A percentile compares a stretch with the other conserved stretches of the same genome.
These are phyloP conservation scores for Hydrolagus affinis DNA, from an alignment of 2,113 vertebrate species.

Conservation along the genomic window DNA sequence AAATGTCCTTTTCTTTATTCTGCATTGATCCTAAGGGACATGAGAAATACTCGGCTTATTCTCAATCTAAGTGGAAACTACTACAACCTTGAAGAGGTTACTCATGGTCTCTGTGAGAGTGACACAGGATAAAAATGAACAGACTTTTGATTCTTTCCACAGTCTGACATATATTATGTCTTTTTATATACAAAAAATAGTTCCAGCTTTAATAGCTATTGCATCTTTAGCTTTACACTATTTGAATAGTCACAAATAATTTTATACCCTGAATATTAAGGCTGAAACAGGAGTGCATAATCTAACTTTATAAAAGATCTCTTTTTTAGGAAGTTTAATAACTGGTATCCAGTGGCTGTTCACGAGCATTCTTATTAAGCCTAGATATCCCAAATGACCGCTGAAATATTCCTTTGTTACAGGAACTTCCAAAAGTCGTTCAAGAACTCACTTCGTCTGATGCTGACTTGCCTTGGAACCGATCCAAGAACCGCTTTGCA, in stretches of 20 bases:
- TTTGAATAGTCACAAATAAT: background rate
- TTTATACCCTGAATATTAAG: background rate
- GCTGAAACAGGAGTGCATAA: constrained; percentile 1
- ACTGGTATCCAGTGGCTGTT: background rate
- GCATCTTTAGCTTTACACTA: background rate
- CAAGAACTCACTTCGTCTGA: constrained; percentile 88
- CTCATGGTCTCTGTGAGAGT: background rate
- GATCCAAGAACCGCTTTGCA: constrained; percentile 91
- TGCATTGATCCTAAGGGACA: too few species aligned
- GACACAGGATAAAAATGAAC: background rate
- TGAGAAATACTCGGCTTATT: too few species aligned
- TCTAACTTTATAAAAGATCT: background rate
- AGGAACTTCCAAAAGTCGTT: constrained; percentile 92
- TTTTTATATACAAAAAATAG: background rate
- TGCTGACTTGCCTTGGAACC: constrained; percentile 92
- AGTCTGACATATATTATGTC: background rate
- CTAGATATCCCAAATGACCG: background rate
- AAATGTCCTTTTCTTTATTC: too few species aligned
- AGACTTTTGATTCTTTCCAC: background rate
- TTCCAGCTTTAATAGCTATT: background rate
- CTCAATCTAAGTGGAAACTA: too few species aligned
- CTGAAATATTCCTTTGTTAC: constrained; percentile 33
- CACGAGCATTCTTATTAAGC: background rate
- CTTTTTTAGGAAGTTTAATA: background rate
- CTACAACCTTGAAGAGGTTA: too few species aligned